Evolutionary conservation across 2,888 invertebrate genomes (phyloP).

Genomic region (Melieria crassipennis): DNA sequence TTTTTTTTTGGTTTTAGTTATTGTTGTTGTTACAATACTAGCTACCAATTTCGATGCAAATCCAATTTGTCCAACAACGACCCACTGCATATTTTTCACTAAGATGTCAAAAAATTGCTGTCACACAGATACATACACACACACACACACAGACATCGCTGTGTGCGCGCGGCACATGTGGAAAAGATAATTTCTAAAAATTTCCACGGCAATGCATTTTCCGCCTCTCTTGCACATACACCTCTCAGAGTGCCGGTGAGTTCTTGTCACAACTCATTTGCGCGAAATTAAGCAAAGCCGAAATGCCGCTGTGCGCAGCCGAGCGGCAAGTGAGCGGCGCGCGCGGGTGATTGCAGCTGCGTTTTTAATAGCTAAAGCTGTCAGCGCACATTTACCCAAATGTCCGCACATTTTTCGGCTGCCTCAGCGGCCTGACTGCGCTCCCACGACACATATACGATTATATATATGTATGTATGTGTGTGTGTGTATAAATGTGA

Average conservation of each 20-base stretch:
- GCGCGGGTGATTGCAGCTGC: not conserved
- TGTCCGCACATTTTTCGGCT: not conserved
- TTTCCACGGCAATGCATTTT: not conserved
- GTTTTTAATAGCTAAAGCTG: conserved; percentile 18
- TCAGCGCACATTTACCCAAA: conserved; percentile 19
- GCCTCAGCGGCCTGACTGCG: no score
- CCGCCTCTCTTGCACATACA: not conserved
- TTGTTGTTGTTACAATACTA: conserved; percentile 1
- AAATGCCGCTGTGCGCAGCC: not conserved
- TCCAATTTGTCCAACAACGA: conserved; percentile 23
- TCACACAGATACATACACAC: conserved; percentile 10
- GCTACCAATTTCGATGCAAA: conserved; percentile 23
- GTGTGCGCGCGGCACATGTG: not conserved
- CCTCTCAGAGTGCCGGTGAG: not conserved
- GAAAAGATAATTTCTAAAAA: not conserved
- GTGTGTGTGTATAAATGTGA: no score
- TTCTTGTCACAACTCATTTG: conserved; percentile 19
- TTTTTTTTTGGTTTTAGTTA: not conserved
- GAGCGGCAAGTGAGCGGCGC: not conserved
- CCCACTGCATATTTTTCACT: conserved; percentile 17
- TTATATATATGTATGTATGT: no score
- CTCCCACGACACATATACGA: no score
- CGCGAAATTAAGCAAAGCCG: not conserved
- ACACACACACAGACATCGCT: not conserved
- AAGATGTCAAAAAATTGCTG: conserved; percentile 24